phyloP scores from a whole-genome alignment of 1,140 invertebrate genomes.

The Drosophila suzukii region DNA sequence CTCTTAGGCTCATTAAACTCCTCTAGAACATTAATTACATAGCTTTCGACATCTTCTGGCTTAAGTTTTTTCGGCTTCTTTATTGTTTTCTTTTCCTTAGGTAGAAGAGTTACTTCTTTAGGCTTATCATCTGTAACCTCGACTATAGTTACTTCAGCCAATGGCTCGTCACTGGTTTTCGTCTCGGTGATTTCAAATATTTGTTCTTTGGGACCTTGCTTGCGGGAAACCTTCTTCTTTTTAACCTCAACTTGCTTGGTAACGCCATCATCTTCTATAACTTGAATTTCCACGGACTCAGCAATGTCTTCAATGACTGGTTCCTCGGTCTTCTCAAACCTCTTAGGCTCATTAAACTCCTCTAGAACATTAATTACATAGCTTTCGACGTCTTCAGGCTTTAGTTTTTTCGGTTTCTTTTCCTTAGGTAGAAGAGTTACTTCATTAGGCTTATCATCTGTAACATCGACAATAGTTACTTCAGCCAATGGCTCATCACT shows the following conservation, averaged over 20 bases:
- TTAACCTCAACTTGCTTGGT: slow-evolving; percentile 49
- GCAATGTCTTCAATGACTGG: slow-evolving; percentile 49
- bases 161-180: slow-evolving; percentile 23
- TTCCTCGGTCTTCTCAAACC: slow-evolving; percentile 3
- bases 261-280: slow-evolving; percentile 33
- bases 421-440: not conserved
- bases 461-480: slow-evolving; percentile 16
- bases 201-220: slow-evolving; percentile 55
- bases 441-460: slow-evolving; percentile 8
- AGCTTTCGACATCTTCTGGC: slow-evolving; percentile 46
- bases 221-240: slow-evolving; percentile 55
- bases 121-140: slow-evolving; percentile 16
- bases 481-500: slow-evolving; percentile 29
- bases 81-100: slow-evolving; percentile 25
- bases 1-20: slow-evolving; percentile 38
- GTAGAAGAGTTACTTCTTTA: not conserved
- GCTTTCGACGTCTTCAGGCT: slow-evolving; percentile 48
- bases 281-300: slow-evolving; percentile 16
- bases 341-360: slow-evolving; percentile 38
- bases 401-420: slow-evolving; percentile 57
- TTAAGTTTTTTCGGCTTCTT: slow-evolving; percentile 64
- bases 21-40: slow-evolving; percentile 53
- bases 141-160: slow-evolving; percentile 23
- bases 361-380: slow-evolving; percentile 54
- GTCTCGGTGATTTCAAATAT: slow-evolving; percentile 59